Base-by-base conservation (phyloP, 2,888 invertebrate species). In the Drosophila prolongata region DNA sequence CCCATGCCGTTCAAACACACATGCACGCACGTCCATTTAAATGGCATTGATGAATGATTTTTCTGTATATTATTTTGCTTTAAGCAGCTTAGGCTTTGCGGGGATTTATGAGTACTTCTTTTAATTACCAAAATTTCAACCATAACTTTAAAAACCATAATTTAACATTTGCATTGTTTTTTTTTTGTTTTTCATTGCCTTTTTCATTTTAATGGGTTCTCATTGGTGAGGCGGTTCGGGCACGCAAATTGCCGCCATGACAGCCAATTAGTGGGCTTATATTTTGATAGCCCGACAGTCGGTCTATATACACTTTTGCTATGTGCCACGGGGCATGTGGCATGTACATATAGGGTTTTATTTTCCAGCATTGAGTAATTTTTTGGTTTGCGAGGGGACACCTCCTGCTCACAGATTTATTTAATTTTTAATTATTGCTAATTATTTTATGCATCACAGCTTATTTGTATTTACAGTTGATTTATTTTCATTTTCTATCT, bases 71-170 rank as follows among this genome's bases (percentile, higher is more conserved):
- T 53, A 34, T 42, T 53, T 55, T 42, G 53, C 75, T 79, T 73
- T 84, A 83, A 83, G 77, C 85, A 49, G 82, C 85, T 83, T 87
- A 85, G 40, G 42, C 14, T 53, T 65, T 74, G 73, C 49, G 24
- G 30, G 52, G 52, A 46, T 49, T 16, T 59, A 11, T 10, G 37
- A 40, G 44, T 58, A 16, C 38, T 19, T 13, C 43, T 61, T 62
- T 64, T 64, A 64, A 64, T 50, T 62, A 52, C 58, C 54, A 49
- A 34, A 69, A 78, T 73, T 55, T 43, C 56, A 67, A 52, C 54
- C 44, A 52, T 68, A 67, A 76, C 60, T 73, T 80, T 67, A 49
- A 71, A 44, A 68, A 50, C 53, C 70, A 61, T 47, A 62, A 73
- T 66, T 78, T 58, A 52, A 43, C 19, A 53, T 53, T 40, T 37